Conservation (phyloP, 2,113 vertebrate genomes). For the Chaenogobius annularis region DNA sequence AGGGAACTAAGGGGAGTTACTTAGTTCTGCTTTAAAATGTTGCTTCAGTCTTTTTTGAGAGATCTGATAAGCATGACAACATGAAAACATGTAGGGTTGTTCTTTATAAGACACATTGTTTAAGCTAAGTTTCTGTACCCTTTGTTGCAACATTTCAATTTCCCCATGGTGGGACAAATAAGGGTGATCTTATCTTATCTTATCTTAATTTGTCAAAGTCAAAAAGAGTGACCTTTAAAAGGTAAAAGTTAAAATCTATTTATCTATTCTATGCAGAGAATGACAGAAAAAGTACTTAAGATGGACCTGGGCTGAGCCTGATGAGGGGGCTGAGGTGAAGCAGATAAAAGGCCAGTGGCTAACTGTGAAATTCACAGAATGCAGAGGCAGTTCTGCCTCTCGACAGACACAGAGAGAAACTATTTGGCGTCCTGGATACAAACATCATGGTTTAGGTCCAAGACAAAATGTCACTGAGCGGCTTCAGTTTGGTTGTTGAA, state of each 20-base stretch:
- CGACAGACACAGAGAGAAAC: neutral
- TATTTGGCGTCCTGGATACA: neutral
- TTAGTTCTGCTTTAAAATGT: neutral
- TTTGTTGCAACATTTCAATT: too few relatives aligned
- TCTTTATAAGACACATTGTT: too few relatives aligned
- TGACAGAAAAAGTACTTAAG: neutral
- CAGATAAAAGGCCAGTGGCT: constrained; percentile 6
- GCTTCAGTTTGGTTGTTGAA: neutral
- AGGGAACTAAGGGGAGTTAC: too few relatives aligned
- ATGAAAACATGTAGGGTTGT: neutral
- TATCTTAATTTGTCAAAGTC: too few relatives aligned
- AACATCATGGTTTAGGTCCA: neutral
- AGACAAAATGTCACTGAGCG: neutral
- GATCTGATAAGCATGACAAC: neutral
- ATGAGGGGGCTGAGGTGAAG: constrained; percentile 56
- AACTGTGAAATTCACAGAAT: constrained; percentile 10
- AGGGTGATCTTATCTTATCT: too few relatives aligned
- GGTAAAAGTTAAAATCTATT: neutral
- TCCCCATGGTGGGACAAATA: too few relatives aligned
- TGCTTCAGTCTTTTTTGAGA: neutral
- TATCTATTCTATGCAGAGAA: neutral
- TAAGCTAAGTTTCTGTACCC: too few relatives aligned
- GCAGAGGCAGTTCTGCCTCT: neutral
- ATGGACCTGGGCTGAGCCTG: constrained; percentile 37
- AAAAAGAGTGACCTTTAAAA: neutral